These are phyloP conservation scores for Zaprionus bogoriensis DNA, from an alignment of 2,888 invertebrate genomes.

Conservation along the genomic window DNA sequence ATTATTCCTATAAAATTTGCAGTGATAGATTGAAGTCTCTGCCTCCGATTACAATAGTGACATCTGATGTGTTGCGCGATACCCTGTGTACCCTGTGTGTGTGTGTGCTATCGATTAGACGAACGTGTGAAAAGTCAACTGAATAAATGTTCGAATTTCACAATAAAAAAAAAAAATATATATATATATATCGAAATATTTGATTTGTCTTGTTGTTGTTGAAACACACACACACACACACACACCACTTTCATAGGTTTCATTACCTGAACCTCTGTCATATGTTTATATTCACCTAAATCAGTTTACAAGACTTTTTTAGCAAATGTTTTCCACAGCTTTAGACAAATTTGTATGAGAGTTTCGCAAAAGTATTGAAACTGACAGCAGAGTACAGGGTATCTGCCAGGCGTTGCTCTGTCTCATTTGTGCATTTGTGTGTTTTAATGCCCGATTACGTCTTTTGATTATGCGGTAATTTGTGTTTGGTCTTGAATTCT, in stretches of 20 bases:
- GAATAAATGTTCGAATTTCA: background rate
- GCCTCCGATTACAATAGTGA: slow-evolving; percentile 14
- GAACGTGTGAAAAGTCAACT: background rate
- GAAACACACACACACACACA: too few relatives aligned
- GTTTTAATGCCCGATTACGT: slow-evolving; percentile 14
- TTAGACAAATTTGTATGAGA: background rate
- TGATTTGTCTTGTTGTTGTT: too few relatives aligned
- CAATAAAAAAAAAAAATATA: too few relatives aligned
- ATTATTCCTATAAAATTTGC: slow-evolving; percentile 14
- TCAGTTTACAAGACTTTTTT: too few relatives aligned
- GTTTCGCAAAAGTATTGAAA: background rate
- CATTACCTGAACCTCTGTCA: too few relatives aligned
- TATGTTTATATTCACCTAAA: too few relatives aligned
- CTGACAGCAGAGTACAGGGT: background rate
- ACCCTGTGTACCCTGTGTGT: too few relatives aligned
- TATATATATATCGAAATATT: too few relatives aligned
- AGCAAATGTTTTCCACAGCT: background rate
- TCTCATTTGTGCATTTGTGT: background rate
- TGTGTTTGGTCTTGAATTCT: background rate
- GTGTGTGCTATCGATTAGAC: background rate
- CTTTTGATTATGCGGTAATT: slow-evolving; percentile 12
- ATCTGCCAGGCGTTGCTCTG: background rate
- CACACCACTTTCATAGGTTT: too few relatives aligned
- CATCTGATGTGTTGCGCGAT: background rate
- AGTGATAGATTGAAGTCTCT: slow-evolving; percentile 2